Evolutionary conservation across 2,888 invertebrate species (phyloP).

Genomic region (Nomada ferruginata): DNA sequence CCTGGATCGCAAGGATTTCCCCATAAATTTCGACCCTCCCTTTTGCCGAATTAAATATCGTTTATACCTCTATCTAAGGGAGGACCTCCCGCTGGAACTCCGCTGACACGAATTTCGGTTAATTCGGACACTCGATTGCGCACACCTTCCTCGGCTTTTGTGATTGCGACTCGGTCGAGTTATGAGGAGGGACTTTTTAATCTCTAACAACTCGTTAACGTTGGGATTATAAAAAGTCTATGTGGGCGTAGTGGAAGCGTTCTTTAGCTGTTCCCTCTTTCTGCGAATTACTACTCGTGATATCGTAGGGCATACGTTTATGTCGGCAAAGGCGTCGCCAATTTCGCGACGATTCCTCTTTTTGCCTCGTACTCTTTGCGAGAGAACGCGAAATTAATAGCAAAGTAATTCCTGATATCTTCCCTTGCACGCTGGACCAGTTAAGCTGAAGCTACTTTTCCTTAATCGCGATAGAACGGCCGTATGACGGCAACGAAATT

Average conservation of each 20-base stretch:
- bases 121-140: slow-evolving; percentile 1
- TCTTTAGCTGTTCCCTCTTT: background rate
- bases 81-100: background rate
- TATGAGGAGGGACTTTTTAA: slow-evolving; percentile 14
- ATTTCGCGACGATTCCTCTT: background rate
- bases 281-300: background rate
- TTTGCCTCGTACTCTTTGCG: background rate
- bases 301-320: background rate
- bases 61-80: background rate
- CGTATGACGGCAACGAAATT: too few relatives aligned
- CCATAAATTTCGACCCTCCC: background rate
- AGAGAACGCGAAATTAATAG: too few relatives aligned
- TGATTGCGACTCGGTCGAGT: slow-evolving; percentile 9
- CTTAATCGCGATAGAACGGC: too few relatives aligned
- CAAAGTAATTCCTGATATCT: too few relatives aligned
- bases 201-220: background rate
- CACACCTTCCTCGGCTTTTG: background rate
- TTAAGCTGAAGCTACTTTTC: too few relatives aligned
- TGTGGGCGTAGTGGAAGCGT: slow-evolving; percentile 11
- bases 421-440: too few relatives aligned
- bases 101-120: background rate
- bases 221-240: slow-evolving; percentile 19
- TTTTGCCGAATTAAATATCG: slow-evolving; percentile 11
- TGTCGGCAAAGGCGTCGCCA: background rate
- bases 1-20: background rate